Conservation (phyloP, 2,888 invertebrate genomes). For the Rhaphigaster nebulosa region DNA sequence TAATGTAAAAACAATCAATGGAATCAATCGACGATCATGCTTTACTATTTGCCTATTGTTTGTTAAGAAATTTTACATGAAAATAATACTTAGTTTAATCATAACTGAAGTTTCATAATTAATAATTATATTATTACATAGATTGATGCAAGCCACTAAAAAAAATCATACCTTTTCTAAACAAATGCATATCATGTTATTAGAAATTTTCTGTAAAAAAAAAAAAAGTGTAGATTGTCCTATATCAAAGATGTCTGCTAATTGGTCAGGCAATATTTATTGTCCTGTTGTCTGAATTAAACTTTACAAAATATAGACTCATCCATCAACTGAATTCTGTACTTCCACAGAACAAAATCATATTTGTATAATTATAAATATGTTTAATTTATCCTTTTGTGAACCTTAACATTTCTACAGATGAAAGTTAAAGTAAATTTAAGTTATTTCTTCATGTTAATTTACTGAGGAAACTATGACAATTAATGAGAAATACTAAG, state of each 20-base stretch:
- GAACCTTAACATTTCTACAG: neutral
- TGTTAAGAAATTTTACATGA: neutral
- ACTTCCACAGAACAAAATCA: neutral
- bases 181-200: neutral
- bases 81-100: neutral
- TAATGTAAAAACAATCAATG: neutral
- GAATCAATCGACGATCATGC: neutral
- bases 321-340: slow-evolving; percentile 22
- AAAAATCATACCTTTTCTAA: neutral
- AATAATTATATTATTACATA: neutral
- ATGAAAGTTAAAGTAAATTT: neutral
- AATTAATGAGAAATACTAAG: neutral
- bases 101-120: neutral
- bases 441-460: too few species aligned
- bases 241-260: neutral
- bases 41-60: neutral
- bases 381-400: neutral
- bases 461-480: neutral
- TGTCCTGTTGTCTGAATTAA: neutral
- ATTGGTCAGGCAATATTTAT: neutral
- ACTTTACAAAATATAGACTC: neutral
- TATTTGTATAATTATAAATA: neutral
- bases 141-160: neutral
- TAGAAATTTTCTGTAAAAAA: neutral
- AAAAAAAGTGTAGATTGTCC: neutral